These are phyloP conservation scores for Alosa alosa DNA, from an alignment of 2,113 vertebrate genomes.

Conservation along the genomic window DNA sequence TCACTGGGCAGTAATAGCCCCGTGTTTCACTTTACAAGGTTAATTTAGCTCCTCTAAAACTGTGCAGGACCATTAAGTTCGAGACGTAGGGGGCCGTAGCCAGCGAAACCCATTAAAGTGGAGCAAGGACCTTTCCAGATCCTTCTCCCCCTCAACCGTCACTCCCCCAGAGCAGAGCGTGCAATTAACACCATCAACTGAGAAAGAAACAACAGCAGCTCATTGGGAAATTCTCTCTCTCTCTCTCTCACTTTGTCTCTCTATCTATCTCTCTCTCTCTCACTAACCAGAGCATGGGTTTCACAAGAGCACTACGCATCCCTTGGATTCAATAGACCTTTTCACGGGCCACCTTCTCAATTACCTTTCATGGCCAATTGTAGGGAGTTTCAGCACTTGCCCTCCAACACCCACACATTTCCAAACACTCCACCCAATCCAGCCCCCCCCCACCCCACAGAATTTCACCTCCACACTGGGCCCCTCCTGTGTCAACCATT, in stretches of 20 bases:
- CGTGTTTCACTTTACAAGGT: slow-evolving; percentile 65
- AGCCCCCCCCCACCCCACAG: background rate
- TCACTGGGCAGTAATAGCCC: slow-evolving; percentile 53
- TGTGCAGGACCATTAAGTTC: slow-evolving; percentile 62
- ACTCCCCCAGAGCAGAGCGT: slow-evolving; percentile 43
- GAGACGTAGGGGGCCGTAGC: slow-evolving; percentile 53
- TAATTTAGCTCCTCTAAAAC: slow-evolving; percentile 61
- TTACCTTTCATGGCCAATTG: slow-evolving; percentile 70
- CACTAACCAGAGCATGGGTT: slow-evolving; percentile 32
- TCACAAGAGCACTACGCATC: background rate
- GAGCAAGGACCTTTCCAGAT: slow-evolving; percentile 45
- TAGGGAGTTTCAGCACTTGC: slow-evolving; percentile 62
- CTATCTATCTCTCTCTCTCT: background rate
- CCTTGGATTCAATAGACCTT: slow-evolving; percentile 50
- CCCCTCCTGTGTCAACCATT: slow-evolving; percentile 62
- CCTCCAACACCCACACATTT: slow-evolving; percentile 48
- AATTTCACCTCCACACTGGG: slow-evolving; percentile 50
- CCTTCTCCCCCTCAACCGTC: slow-evolving; percentile 33
- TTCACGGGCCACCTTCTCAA: slow-evolving; percentile 59
- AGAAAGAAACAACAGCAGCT: background rate
- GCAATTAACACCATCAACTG: slow-evolving; percentile 57
- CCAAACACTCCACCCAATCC: slow-evolving; percentile 29
- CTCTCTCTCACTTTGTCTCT: background rate
- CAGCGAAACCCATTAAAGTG: slow-evolving; percentile 57
- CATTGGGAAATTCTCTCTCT: slow-evolving; percentile 38